A percentile compares a stretch with the other conserved stretches of the same genome.
Conservation (phyloP, 2,113 vertebrate genomes). For the Sterna hirundo region DNA sequence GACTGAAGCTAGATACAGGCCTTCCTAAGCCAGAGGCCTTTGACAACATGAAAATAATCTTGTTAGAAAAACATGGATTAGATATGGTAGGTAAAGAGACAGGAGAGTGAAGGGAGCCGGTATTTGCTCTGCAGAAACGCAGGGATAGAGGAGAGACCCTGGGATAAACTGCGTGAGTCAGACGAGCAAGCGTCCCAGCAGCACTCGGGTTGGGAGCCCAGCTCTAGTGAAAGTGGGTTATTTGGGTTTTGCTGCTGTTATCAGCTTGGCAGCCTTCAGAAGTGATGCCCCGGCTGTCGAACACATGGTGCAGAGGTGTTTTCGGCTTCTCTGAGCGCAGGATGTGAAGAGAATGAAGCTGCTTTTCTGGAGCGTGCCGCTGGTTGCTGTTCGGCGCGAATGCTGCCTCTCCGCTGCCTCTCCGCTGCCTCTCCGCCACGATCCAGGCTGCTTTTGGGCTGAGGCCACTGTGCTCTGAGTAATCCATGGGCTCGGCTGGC, state of each 20-base stretch:
- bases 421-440: fast-evolving
- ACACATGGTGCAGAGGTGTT: not conserved
- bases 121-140: not conserved
- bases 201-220: not conserved
- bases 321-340: not conserved
- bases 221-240: not conserved
- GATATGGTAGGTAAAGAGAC: not conserved
- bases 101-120: not conserved
- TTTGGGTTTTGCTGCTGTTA: slow-evolving; percentile 16
- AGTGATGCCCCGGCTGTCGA: not conserved
- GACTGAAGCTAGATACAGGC: not conserved
- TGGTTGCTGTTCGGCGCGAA: not conserved
- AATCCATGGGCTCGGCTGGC: not conserved
- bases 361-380: not conserved
- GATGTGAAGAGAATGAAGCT: not conserved
- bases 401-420: fast-evolving
- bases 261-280: not conserved
- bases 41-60: not conserved
- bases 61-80: not conserved
- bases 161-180: fast-evolving
- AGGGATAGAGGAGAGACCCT: not conserved
- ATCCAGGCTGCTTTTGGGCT: not conserved
- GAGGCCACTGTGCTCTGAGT: not conserved
- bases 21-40: not conserved
- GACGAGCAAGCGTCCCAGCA: not conserved